Conservation (phyloP, 2,113 vertebrate genomes). For the Nyctibius bracteatus region DNA sequence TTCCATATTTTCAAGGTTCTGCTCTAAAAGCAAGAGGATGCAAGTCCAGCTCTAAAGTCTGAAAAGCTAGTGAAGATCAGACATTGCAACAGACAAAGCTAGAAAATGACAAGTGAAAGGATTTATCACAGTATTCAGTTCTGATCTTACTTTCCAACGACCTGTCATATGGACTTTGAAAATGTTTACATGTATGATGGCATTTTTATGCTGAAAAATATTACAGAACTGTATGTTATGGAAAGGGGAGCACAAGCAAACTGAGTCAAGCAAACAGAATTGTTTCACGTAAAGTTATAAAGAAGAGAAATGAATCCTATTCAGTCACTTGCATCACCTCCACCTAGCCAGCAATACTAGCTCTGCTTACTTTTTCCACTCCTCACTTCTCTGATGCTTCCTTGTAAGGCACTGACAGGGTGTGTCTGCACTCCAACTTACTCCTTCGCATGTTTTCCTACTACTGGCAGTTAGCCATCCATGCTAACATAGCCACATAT, state of each 20-base stretch:
- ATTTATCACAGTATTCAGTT: background rate
- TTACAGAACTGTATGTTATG: background rate
- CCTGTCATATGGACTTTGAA: background rate
- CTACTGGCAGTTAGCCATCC: accelerated
- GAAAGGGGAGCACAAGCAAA: background rate
- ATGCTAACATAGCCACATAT: accelerated
- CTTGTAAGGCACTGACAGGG: background rate
- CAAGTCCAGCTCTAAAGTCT: background rate
- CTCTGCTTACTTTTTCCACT: background rate
- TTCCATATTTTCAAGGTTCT: background rate
- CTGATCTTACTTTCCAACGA: background rate
- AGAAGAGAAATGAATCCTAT: background rate
- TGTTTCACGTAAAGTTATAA: background rate
- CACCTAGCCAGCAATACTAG: background rate
- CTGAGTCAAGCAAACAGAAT: background rate
- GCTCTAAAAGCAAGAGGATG: background rate
- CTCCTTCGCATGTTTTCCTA: background rate
- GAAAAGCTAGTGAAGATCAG: background rate
- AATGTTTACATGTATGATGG: background rate
- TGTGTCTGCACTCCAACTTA: background rate
- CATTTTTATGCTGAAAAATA: background rate
- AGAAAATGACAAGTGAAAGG: background rate
- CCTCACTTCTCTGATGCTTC: background rate
- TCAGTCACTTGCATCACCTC: background rate
- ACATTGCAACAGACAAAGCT: background rate